Conservation (phyloP, 2,888 invertebrate species). For the Rotaria macrura region DNA sequence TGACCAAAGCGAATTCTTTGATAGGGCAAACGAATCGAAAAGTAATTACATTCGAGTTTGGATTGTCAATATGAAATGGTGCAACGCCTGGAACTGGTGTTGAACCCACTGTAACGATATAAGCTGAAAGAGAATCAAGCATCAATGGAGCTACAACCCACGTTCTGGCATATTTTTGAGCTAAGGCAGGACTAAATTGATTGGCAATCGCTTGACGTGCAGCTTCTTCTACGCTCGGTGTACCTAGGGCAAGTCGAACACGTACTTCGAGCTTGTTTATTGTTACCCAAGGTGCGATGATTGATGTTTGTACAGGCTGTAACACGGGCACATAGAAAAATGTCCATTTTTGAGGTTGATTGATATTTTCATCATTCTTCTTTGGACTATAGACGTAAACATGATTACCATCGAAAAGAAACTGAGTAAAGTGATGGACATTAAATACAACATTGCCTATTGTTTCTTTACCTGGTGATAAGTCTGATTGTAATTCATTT, state of each 20-base stretch:
- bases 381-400: neutral
- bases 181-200: neutral
- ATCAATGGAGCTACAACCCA: conserved; percentile 2
- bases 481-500: neutral
- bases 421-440: neutral
- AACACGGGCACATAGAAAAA: conserved; percentile 9
- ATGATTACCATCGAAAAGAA: neutral
- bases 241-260: neutral
- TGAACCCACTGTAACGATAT: neutral
- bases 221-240: neutral
- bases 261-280: neutral
- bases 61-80: neutral
- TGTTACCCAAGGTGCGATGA: neutral
- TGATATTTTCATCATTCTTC: neutral
- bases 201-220: neutral
- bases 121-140: conserved; percentile 17
- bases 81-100: neutral
- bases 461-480: neutral
- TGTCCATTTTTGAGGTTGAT: neutral
- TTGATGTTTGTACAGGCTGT: neutral
- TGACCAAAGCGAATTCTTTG: neutral
- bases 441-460: neutral
- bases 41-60: neutral
- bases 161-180: neutral
- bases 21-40: neutral